Percentiles rank a stretch among this genome's conserved stretches.
These are phyloP conservation scores for Lycaena phlaeas DNA, from an alignment of 2,888 invertebrate genomes.

Conservation along the genomic window DNA sequence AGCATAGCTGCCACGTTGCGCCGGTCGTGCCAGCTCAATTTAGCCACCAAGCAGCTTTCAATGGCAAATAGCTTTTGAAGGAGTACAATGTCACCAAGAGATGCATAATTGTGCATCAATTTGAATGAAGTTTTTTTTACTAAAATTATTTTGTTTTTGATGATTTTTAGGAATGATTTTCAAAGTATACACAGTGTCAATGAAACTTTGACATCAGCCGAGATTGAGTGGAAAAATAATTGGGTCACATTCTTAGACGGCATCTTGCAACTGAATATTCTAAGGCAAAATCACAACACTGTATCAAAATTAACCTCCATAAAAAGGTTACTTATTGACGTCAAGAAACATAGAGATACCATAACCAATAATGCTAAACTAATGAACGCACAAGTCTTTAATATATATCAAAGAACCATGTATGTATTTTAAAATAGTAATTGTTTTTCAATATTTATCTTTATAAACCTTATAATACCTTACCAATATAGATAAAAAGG, in stretches of 20 bases:
- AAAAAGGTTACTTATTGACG: slow-evolving; percentile 30
- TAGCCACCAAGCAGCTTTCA: too few species aligned
- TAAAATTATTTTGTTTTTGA: not conserved
- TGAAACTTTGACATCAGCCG: slow-evolving; percentile 32
- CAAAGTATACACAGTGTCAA: slow-evolving; percentile 29
- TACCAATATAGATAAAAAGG: too few species aligned
- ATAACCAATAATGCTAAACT: slow-evolving; percentile 14
- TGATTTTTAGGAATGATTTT: slow-evolving; percentile 32
- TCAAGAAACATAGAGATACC: slow-evolving; percentile 22
- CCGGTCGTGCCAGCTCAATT: too few species aligned
- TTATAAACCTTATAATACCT: too few species aligned
- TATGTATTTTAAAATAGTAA: slow-evolving; percentile 11
- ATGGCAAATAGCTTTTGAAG: too few species aligned
- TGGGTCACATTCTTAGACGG: slow-evolving; percentile 89
- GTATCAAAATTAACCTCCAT: slow-evolving; percentile 74
- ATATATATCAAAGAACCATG: slow-evolving; percentile 26
- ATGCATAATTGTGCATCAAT: not conserved
- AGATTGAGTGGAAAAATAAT: slow-evolving; percentile 77
- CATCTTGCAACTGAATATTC: slow-evolving; percentile 82
- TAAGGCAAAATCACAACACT: slow-evolving; percentile 73
- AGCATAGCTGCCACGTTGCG: too few species aligned
- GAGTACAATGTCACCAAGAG: too few species aligned
- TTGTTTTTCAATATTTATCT: not conserved
- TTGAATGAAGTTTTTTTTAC: slow-evolving; percentile 1
- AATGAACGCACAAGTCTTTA: slow-evolving; percentile 23